phyloP scores from a whole-genome alignment of 1,140 invertebrate species.

The Ectropis grisescens region DNA sequence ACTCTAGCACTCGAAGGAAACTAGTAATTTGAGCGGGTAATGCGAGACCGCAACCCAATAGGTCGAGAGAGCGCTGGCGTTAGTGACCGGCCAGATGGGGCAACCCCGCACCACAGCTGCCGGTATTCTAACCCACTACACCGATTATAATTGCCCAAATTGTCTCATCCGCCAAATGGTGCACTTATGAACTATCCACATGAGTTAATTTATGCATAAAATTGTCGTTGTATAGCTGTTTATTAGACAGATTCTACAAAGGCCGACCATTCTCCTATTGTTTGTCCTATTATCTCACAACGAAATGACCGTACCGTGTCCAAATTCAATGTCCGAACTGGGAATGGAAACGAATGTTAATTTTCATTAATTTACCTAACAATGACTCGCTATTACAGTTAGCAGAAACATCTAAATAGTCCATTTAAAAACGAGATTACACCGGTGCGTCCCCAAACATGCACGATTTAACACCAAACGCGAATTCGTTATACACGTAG shows the following conservation, averaged over 20 bases:
- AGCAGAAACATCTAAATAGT: constrained; percentile 53
- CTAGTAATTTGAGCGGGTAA: constrained; percentile 43
- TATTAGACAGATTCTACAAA: no score
- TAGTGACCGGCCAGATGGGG: constrained; percentile 47
- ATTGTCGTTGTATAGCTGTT: no score
- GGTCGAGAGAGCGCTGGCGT: constrained; percentile 34
- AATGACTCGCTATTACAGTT: constrained; percentile 35
- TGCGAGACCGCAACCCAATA: constrained; percentile 39
- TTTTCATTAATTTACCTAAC: constrained; percentile 53
- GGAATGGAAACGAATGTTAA: constrained; percentile 20
- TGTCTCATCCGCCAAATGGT: constrained; percentile 49
- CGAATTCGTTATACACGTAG: constrained; percentile 65
- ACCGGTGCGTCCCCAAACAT: constrained; percentile 34
- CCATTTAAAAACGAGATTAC: constrained; percentile 54
- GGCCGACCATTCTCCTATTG: not conserved
- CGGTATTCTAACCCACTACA: constrained; percentile 65
- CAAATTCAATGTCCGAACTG: not conserved
- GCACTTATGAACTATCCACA: no score
- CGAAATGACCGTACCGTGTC: constrained; percentile 1
- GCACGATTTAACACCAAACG: constrained; percentile 62
- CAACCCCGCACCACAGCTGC: constrained; percentile 24
- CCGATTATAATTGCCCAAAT: constrained; percentile 53
- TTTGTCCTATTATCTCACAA: not conserved
- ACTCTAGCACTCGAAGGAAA: constrained; percentile 26
- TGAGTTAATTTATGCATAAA: no score